Evolutionary conservation across 2,797 vertebrate species (phyloP).

Genomic region (Pseudopleuronectes americanus): DNA sequence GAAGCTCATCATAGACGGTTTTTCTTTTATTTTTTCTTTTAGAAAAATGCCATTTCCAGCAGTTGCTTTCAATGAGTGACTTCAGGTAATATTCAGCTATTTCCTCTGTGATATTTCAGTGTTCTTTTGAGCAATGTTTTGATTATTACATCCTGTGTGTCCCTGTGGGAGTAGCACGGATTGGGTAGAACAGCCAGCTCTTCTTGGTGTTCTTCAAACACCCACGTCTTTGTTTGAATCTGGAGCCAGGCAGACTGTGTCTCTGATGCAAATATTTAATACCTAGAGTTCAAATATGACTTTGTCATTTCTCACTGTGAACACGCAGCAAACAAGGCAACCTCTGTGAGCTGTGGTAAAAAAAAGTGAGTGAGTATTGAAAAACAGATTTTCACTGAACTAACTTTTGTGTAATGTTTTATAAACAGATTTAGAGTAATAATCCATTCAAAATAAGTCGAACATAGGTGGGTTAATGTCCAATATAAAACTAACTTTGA

Average conservation of each 20-base stretch:
- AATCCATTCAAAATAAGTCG: constrained; percentile 33
- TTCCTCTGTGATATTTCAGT: constrained; percentile 6
- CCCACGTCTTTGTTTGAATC: constrained; percentile 44
- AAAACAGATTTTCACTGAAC: constrained; percentile 28
- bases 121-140: constrained; percentile 20
- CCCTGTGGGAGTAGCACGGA: constrained; percentile 43
- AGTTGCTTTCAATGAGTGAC: not conserved
- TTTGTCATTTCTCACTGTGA: not conserved
- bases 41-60: not conserved
- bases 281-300: constrained; percentile 12
- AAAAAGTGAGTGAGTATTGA: not conserved
- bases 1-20: too few relatives aligned
- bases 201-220: constrained; percentile 47
- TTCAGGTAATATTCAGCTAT: constrained; percentile 2
- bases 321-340: not conserved
- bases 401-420: constrained; percentile 4
- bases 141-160: constrained; percentile 25
- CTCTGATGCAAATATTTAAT: constrained; percentile 52
- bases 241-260: constrained; percentile 27
- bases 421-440: constrained; percentile 14
- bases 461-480: not conserved
- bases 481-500: not conserved
- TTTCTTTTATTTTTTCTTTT: not conserved
- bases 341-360: not conserved
- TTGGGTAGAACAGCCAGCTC: constrained; percentile 32